Conservation (phyloP, 2,888 invertebrate species). For the Endomychus coccineus region DNA sequence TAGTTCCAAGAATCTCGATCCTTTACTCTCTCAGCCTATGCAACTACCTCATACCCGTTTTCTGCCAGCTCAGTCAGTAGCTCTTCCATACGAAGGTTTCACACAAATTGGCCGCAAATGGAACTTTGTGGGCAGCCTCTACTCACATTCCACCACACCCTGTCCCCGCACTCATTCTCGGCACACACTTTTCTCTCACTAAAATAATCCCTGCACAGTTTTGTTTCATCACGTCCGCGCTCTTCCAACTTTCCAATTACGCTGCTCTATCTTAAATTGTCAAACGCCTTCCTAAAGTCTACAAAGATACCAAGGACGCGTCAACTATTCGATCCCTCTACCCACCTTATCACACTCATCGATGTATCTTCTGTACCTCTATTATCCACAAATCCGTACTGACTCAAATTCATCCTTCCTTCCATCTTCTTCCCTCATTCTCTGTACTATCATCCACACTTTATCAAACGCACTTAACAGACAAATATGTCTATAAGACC, state of each 20-base stretch:
- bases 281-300: slow-evolving; percentile 15
- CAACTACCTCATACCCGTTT: too few relatives aligned
- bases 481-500: slow-evolving; percentile 11
- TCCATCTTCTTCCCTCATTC: not conserved
- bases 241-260: slow-evolving; percentile 2
- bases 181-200: too few relatives aligned
- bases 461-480: slow-evolving; percentile 9
- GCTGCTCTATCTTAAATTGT: slow-evolving; percentile 8
- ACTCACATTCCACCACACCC: not conserved
- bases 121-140: slow-evolving; percentile 4
- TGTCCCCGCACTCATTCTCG: too few relatives aligned
- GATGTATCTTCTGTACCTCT: slow-evolving; percentile 14
- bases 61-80: too few relatives aligned
- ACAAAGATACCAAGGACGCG: slow-evolving; percentile 15
- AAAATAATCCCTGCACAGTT: slow-evolving; percentile 8
- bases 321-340: not conserved
- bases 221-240: slow-evolving; percentile 4
- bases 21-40: too few relatives aligned
- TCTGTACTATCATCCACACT: slow-evolving; percentile 7
- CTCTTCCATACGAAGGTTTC: slow-evolving; percentile 3
- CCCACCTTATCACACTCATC: not conserved
- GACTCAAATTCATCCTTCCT: slow-evolving; percentile 1
- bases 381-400: slow-evolving; percentile 14
- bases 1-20: too few relatives aligned
- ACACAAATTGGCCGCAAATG: not conserved